phyloP scores from a whole-genome alignment of 2,113 vertebrate species.

The Leptocoma aspasia region DNA sequence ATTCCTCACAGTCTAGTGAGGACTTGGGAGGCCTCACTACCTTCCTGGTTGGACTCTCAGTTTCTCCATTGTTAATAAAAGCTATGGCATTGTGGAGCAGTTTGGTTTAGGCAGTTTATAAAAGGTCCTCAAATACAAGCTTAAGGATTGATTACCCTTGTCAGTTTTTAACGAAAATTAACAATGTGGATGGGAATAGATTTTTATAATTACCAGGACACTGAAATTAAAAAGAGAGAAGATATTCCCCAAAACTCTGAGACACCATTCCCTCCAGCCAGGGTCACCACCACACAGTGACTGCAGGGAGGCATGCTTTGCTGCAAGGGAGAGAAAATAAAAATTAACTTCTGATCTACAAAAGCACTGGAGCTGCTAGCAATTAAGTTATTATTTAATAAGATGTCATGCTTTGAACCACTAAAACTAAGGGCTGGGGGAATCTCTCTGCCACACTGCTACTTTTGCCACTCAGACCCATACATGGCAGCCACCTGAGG shows the following conservation, averaged over 20 bases:
- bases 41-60: not conserved
- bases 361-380: not conserved
- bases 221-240: conserved; percentile 13
- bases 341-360: conserved; percentile 28
- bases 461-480: not conserved
- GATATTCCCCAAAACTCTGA: not conserved
- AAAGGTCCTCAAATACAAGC: not conserved
- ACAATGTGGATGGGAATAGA: not conserved
- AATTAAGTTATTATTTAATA: conserved; percentile 54
- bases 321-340: conserved; percentile 19
- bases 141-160: conserved; percentile 39
- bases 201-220: conserved; percentile 22
- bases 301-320: not conserved
- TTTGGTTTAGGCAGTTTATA: not conserved
- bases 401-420: not conserved
- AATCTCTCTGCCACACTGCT: not conserved
- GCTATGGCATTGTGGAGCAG: not conserved
- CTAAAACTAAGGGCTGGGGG: not conserved
- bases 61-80: not conserved
- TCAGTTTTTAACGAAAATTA: conserved; percentile 48
- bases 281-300: not conserved
- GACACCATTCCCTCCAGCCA: not conserved
- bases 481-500: not conserved
- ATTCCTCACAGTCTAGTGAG: not conserved
- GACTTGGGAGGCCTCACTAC: not conserved